phyloP scores from a whole-genome alignment of 2,888 invertebrate genomes.

The Sarcophaga caerulescens region DNA sequence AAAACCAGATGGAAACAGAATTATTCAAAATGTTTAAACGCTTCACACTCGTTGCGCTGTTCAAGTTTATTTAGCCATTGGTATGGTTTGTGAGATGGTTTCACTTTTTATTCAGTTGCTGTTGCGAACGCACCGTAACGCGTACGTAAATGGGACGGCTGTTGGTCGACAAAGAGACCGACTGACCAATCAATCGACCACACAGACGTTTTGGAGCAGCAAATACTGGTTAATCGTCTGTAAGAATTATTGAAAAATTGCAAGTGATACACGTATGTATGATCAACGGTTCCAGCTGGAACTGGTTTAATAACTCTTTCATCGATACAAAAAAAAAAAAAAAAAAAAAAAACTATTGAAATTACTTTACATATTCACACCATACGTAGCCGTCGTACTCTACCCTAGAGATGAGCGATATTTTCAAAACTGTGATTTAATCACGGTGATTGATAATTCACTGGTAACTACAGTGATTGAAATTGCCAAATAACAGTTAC shows the following conservation, averaged over 20 bases:
- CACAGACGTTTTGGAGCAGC: slow-evolving; percentile 48
- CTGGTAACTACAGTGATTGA: no score
- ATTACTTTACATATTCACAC: not conserved
- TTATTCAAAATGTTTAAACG: slow-evolving; percentile 1
- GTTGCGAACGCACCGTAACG: slow-evolving; percentile 41
- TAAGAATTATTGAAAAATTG: slow-evolving; percentile 62
- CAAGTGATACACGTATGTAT: slow-evolving; percentile 47
- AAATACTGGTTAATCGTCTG: slow-evolving; percentile 49
- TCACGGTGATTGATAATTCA: no score
- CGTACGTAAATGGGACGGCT: slow-evolving; percentile 58
- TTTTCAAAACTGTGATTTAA: no score
- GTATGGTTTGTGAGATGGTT: slow-evolving; percentile 69
- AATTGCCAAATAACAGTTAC: no score
- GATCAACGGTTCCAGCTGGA: slow-evolving; percentile 1
- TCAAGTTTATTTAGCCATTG: slow-evolving; percentile 70
- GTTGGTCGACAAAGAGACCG: slow-evolving; percentile 1
- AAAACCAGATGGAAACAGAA: not conserved
- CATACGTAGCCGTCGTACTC: not conserved
- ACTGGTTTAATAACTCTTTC: slow-evolving; percentile 43
- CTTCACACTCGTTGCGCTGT: slow-evolving; percentile 25
- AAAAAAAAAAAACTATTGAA: no score
- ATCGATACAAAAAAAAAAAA: no score
- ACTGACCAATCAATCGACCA: slow-evolving; percentile 34
- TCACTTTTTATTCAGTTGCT: slow-evolving; percentile 74
- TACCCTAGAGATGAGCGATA: no score